Evolutionary conservation across 2,797 vertebrate species (phyloP), one percentile per base, ranked within the genome.

Genomic region (Scleropages formosus): DNA sequence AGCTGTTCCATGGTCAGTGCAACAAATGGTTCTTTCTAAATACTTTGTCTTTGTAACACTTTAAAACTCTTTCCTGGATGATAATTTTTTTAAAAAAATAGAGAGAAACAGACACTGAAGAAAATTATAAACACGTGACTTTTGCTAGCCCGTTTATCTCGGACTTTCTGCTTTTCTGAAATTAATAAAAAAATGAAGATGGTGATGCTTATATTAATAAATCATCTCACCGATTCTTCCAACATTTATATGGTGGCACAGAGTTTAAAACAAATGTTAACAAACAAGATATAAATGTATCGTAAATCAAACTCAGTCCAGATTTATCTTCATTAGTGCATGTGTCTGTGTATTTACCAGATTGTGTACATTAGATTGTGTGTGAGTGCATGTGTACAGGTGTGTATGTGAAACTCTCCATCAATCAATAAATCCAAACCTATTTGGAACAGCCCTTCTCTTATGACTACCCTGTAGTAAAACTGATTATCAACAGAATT

Each of bases 401-500:
- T 20, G 20, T 49, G 61, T 53, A 26, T 44, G 24, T 74, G 62
- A 47, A 44, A 53, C 27, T 13, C 73, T 31, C 63, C 24, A 66
- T 75, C 18, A 63, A 67, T 67, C 51, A 8, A n/a, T 12, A 56
- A 65, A 53, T n/a, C n/a, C n/a, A 26, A 56, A 65, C 22, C 73
- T 56, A 49, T 56, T 44, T 13, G 63, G 66, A 66, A 27, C 10
- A 15, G 4, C 3, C 11, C 44, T 13, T 61, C 59, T n/a, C n/a
- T 24, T 49, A 18, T 72, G 59, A 58, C 62, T 44, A 66, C 31
- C 46, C 51, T 22, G 59, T 46, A 15, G 60, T 13, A 49, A 44
- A 24, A 63, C 62, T 46, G 24, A 56, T 12, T 13, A 10, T 75
- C 58, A 75, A 75, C 66, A 75, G 46, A 44, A 58, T 58, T 66